A percentile compares a stretch with the other conserved stretches of the same genome.
Evolutionary conservation across 2,888 invertebrate species (phyloP).

Genomic region (Rhagium mordax): DNA sequence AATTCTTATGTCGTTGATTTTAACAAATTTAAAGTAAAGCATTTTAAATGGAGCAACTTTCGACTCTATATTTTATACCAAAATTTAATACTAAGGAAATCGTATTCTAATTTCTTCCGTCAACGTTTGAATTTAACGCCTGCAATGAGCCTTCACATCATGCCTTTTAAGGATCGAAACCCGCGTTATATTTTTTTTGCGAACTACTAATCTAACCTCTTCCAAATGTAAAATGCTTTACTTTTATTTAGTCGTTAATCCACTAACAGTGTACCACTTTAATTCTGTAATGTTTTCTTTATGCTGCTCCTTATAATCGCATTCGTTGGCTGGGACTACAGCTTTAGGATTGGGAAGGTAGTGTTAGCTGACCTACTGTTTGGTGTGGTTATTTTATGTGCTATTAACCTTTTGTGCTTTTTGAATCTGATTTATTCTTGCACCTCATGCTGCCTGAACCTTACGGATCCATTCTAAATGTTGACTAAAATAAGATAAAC

Average conservation of each 20-base stretch:
- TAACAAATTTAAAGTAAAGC: not conserved
- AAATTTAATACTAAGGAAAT: no score
- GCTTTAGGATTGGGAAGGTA: constrained; percentile 86
- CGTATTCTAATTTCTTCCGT: no score
- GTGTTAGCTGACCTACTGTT: constrained; percentile 82
- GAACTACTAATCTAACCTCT: not conserved
- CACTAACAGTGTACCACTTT: constrained; percentile 26
- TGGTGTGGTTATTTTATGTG: constrained; percentile 78
- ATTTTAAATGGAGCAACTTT: not conserved
- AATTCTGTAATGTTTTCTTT: constrained; percentile 51
- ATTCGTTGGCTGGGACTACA: constrained; percentile 62
- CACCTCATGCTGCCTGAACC: constrained; percentile 37
- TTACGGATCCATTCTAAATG: constrained; percentile 25
- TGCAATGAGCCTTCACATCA: no score
- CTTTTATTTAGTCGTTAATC: constrained; percentile 15
- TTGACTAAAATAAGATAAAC: not conserved
- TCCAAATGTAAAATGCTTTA: constrained; percentile 21
- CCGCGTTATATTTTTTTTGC: no score
- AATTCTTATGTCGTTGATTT: no score
- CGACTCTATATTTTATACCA: no score
- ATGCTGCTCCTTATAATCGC: constrained; percentile 58
- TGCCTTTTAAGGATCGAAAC: no score
- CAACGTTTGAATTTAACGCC: no score
- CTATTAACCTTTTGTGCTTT: constrained; percentile 78
- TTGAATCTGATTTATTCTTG: constrained; percentile 75